A percentile compares a stretch with the other conserved stretches of the same genome.
Evolutionary conservation across 2,797 vertebrate genomes (phyloP).

Genomic region (Centroberyx gerrardi): DNA sequence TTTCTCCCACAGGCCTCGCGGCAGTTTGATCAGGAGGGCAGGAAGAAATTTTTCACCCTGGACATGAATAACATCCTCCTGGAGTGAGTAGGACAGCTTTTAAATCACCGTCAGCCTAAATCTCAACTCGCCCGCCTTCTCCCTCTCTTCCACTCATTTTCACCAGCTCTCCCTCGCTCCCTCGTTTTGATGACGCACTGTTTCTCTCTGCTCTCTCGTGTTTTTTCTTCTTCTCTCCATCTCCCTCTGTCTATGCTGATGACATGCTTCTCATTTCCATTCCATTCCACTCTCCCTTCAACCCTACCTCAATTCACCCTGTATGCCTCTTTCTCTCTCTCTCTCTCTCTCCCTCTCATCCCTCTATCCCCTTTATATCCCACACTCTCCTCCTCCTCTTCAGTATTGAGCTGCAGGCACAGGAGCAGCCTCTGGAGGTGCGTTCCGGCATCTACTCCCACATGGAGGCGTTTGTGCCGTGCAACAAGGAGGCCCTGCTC

Average conservation of each 20-base stretch:
- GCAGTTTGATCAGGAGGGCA: constrained; percentile 98
- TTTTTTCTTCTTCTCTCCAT: constrained; percentile 13
- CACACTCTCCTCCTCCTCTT: constrained; percentile 35
- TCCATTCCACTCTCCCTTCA: background rate
- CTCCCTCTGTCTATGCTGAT: constrained; percentile 48
- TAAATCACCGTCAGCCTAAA: constrained; percentile 49
- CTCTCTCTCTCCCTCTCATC: constrained; percentile 19
- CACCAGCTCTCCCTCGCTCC: constrained; percentile 48
- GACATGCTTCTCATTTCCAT: constrained; percentile 51
- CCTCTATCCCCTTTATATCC: constrained; percentile 11
- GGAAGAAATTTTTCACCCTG: constrained; percentile 98
- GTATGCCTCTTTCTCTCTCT: background rate
- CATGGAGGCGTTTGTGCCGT: constrained; percentile 96
- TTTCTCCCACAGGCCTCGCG: constrained; percentile 90
- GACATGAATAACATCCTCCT: constrained; percentile 99
- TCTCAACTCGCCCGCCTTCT: constrained; percentile 53
- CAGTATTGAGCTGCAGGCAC: constrained; percentile 97
- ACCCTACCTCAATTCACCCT: background rate
- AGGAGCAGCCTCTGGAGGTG: constrained; percentile 90
- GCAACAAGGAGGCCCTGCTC: constrained; percentile 96
- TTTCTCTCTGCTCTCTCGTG: constrained; percentile 26
- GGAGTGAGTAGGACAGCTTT: constrained; percentile 91
- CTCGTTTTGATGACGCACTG: constrained; percentile 11
- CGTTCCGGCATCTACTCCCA: constrained; percentile 93
- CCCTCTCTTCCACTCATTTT: constrained; percentile 42